Evolutionary conservation across 2,113 vertebrate genomes (phyloP).

Genomic region (Aegotheles bennettii): DNA sequence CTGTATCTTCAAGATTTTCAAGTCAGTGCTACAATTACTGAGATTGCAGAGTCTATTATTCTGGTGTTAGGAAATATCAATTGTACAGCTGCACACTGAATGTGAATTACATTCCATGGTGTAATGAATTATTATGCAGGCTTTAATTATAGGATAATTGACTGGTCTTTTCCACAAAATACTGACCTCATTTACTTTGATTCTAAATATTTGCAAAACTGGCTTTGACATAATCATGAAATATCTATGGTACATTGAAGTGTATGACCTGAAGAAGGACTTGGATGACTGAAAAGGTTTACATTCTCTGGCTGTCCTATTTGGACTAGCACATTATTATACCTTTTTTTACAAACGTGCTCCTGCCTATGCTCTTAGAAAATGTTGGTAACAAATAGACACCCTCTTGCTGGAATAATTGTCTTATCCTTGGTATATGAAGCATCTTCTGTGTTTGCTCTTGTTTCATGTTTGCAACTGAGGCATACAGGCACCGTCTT

Average conservation of each 20-base stretch:
- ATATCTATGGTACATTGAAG: neutral
- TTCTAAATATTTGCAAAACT: slow-evolving; percentile 64
- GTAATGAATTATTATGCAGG: slow-evolving; percentile 51
- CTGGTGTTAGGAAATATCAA: slow-evolving; percentile 39
- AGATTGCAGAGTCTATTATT: slow-evolving; percentile 49
- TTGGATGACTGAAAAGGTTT: neutral
- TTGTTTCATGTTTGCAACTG: neutral
- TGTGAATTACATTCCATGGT: slow-evolving; percentile 40
- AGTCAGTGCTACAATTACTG: slow-evolving; percentile 27
- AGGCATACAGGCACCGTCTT: neutral
- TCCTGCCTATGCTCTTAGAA: neutral
- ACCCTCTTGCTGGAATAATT: neutral
- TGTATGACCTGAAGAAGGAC: slow-evolving; percentile 12
- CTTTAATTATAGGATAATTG: slow-evolving; percentile 59
- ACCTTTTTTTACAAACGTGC: neutral
- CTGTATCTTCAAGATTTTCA: slow-evolving; percentile 8
- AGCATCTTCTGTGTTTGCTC: neutral
- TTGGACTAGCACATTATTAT: neutral
- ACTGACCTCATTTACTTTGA: slow-evolving; percentile 57
- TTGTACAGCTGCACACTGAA: slow-evolving; percentile 46
- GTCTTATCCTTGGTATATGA: neutral
- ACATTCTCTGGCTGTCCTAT: neutral
- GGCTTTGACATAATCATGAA: slow-evolving; percentile 23
- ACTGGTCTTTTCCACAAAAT: slow-evolving; percentile 49
- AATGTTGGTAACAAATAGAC: neutral